Base-by-base conservation (phyloP, 2,797 vertebrate species). In the Tadarida brasiliensis region DNA sequence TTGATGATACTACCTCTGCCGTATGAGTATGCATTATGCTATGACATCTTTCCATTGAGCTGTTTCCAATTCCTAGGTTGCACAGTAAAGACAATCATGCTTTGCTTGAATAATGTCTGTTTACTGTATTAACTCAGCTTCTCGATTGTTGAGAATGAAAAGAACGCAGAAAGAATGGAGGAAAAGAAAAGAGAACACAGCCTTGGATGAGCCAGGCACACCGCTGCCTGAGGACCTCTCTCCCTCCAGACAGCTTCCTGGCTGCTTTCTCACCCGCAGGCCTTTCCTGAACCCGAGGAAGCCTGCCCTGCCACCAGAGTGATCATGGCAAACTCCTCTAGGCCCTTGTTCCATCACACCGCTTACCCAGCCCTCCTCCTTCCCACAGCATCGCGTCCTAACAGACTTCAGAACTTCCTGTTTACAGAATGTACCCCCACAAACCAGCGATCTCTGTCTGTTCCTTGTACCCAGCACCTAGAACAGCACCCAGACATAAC, bases 161-260 rank as follows among this genome's bases (percentile, higher is more conserved):
- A 49, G 28, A 56, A 35, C 8, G 83, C 26, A 73, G 51, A 26
- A 3, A 91, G 74, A 24, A 30, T 2, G 20, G 49, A 61, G 61
- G 26, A 71, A 67, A 39, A 0, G 10, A 35, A 49, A 44, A 5
- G 5, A 15, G 28, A 54, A 8, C 12, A 24, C 9, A 3, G 12
- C 56, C 1, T 0, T 2, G 51, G 47, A 1, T 0, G 0, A 11
- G n/a, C n/a, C 15, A 1, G 16, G 15, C 11, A 5, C 11, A 7
- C 15, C 19, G 6, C 15, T 2, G 20, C 15, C 22, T 12, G 8
- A 1, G 81, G 1, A 1, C 28, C 2, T 0, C 76, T 16, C 20
- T 26, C 22, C 39, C 14, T 8, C n/a, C 35, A 11, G 12, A 8
- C 1, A 3, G 30, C 83, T 16, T 14, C 57, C 11, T 2, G 30